phyloP scores from a whole-genome alignment of 2,888 invertebrate species.

The Dynastes hyllus region DNA sequence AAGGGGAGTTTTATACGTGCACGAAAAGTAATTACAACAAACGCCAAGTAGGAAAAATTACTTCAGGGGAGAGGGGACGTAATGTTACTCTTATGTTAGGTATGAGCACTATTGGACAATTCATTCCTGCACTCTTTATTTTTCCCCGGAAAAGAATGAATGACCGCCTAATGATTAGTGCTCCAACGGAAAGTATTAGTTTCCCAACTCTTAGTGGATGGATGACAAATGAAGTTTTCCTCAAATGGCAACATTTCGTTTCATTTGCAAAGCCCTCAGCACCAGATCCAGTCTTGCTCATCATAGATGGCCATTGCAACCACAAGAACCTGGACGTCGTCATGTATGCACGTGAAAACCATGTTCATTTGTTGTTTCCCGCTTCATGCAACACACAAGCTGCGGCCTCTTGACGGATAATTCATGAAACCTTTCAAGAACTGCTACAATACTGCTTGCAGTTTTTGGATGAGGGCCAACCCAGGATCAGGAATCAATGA shows the following conservation, averaged over 20 bases:
- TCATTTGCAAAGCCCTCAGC: too few species aligned
- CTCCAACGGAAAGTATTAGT: constrained; percentile 55
- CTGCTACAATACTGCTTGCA: constrained; percentile 8
- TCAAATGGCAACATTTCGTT: too few species aligned
- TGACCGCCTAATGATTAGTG: constrained; percentile 53
- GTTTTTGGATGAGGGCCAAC: constrained; percentile 51
- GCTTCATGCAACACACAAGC: constrained; percentile 56
- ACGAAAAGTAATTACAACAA: constrained; percentile 7
- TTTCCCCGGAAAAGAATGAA: constrained; percentile 55
- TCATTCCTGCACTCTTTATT: constrained; percentile 49
- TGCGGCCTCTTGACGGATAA: constrained; percentile 47
- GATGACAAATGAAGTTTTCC: too few species aligned
- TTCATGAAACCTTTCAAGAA: constrained; percentile 51
- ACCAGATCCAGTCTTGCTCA: too few species aligned
- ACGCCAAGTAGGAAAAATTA: not conserved
- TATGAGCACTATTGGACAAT: not conserved
- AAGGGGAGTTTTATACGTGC: not conserved
- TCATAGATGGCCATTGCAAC: not conserved
- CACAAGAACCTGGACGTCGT: constrained; percentile 52
- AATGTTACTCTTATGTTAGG: not conserved
- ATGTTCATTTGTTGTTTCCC: constrained; percentile 54
- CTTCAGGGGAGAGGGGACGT: not conserved
- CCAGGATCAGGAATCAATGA: constrained; percentile 39
- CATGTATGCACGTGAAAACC: constrained; percentile 51
- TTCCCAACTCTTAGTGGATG: constrained; percentile 20